Percentiles rank a stretch among this genome's conserved stretches.
These are phyloP conservation scores for Phenganax marumi DNA, from an alignment of 92 coral and sea anemone species.

Conservation along the genomic window DNA sequence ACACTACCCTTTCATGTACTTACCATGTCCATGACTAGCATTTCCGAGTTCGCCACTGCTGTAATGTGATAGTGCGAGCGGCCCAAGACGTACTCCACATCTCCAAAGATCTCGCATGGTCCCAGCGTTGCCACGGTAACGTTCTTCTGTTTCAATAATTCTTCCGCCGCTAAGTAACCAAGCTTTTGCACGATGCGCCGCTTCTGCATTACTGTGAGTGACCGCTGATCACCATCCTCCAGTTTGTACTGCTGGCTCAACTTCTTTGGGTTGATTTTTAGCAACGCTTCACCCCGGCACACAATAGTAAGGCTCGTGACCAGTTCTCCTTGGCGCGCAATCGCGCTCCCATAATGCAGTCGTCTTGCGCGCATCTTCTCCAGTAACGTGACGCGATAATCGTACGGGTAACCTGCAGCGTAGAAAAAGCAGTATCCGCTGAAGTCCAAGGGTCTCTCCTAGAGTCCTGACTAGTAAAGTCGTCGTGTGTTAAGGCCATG, in stretches of 20 bases:
- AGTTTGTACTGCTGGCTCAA: conserved; percentile 66
- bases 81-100: conserved; percentile 75
- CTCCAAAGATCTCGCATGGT: conserved; percentile 81
- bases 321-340: conserved; percentile 73
- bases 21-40: conserved; percentile 25
- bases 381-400: conserved; percentile 51
- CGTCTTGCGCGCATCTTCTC: conserved; percentile 76
- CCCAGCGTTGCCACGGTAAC: conserved; percentile 81
- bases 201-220: conserved; percentile 77
- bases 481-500: too few relatives aligned
- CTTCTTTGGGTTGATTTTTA: conserved; percentile 66
- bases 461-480: background rate
- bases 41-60: conserved; percentile 59
- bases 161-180: conserved; percentile 84
- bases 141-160: conserved; percentile 65
- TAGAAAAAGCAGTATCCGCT: background rate
- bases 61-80: conserved; percentile 71
- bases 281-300: conserved; percentile 78
- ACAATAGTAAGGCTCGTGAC: conserved; percentile 71
- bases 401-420: conserved; percentile 31
- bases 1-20: too few relatives aligned
- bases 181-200: conserved; percentile 69
- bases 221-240: conserved; percentile 30
- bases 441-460: too few relatives aligned
- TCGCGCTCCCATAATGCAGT: conserved; percentile 66